Evolutionary conservation across 2,113 vertebrate species (phyloP), one percentile per base, ranked within the genome.

Genomic region (Gallinago jamesoni): DNA sequence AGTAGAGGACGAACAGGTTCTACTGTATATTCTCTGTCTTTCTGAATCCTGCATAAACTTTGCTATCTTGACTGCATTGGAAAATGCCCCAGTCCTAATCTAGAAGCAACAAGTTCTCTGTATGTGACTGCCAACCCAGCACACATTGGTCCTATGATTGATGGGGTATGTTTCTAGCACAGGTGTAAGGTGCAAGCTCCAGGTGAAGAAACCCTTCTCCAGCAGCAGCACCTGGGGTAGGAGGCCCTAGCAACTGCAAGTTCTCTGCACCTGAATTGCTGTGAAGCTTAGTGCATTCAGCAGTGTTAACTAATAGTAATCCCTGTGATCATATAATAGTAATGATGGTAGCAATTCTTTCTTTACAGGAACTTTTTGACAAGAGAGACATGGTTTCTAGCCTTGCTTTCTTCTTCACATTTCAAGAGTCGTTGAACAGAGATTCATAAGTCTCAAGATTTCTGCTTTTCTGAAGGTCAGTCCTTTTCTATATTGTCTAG

Each of bases 351-450:
- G 1, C 8, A 2, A 2, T 25, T 41, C 7, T 84, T 84, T 72
- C 9, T 84, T 75, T 52, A 23, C 12, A 27, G n/a, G 24, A 72
- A 3, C 9, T 64, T 3, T 16, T 14, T 39, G 25, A 27, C 4
- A n/a, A 21, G 27, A 52, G 48, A 41, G 30, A 35, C 12, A 2
- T 21, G 17, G 0, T 64, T 72, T 87, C 16, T 35, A 27, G 37
- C 4, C 23, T 68, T 30, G 2, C 1, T 2, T 22, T 56, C 19
- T 16, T 57, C 45, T 50, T 84, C 47, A 6, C 0, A 1, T 75
- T 47, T 86, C 18, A 69, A 47, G 52, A 91, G n/a, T 30, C 10
- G 10, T 9, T 16, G 23, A 69, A 50, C 2, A 2, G 3, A 18
- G 14, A 14, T 23, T 31, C 12, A 33, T 14, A 31, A 67, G 18